Evolutionary conservation across 2,113 vertebrate genomes (phyloP).

Genomic region (Pangasianodon hypophthalmus): DNA sequence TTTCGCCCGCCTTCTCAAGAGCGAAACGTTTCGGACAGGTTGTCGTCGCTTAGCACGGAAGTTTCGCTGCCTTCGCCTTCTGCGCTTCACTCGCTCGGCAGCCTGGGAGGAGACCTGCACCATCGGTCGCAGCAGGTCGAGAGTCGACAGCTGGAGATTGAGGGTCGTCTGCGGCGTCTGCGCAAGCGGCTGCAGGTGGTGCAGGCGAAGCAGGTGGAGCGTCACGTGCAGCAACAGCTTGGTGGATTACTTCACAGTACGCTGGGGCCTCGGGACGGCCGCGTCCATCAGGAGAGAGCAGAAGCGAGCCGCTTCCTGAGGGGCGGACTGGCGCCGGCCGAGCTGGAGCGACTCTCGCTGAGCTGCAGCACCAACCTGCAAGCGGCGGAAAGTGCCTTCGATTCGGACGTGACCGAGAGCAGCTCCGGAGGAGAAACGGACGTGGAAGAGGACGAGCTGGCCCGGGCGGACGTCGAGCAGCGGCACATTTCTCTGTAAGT

Average conservation of each 20-base stretch:
- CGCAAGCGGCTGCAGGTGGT: slow-evolving; percentile 96
- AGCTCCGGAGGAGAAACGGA: slow-evolving; percentile 97
- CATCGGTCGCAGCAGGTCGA: slow-evolving; percentile 82
- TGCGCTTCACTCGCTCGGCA: slow-evolving; percentile 76
- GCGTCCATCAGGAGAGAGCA: slow-evolving; percentile 79
- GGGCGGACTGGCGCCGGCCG: slow-evolving; percentile 82
- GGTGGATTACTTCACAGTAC: slow-evolving; percentile 89
- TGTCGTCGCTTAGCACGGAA: slow-evolving; percentile 37
- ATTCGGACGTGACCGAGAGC: slow-evolving; percentile 96
- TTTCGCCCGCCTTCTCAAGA: background rate
- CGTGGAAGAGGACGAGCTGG: slow-evolving; percentile 91
- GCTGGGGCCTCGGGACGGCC: slow-evolving; percentile 75
- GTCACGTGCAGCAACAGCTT: slow-evolving; percentile 95
- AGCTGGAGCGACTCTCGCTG: slow-evolving; percentile 88
- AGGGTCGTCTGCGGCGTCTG: slow-evolving; percentile 70
- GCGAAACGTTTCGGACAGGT: slow-evolving; percentile 47
- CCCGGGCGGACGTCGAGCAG: slow-evolving; percentile 86
- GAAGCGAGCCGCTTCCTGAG: slow-evolving; percentile 85
- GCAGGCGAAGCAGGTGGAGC: slow-evolving; percentile 97
- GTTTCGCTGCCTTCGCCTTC: background rate
- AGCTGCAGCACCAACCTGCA: slow-evolving; percentile 89
- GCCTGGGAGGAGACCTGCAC: slow-evolving; percentile 75
- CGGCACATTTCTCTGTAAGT: slow-evolving; percentile 93
- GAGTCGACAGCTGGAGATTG: slow-evolving; percentile 86
- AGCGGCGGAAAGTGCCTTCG: slow-evolving; percentile 87